Evolutionary conservation across 2,888 invertebrate genomes (phyloP), one percentile per base, ranked within the genome.

Genomic region (Ligdia adustata): DNA sequence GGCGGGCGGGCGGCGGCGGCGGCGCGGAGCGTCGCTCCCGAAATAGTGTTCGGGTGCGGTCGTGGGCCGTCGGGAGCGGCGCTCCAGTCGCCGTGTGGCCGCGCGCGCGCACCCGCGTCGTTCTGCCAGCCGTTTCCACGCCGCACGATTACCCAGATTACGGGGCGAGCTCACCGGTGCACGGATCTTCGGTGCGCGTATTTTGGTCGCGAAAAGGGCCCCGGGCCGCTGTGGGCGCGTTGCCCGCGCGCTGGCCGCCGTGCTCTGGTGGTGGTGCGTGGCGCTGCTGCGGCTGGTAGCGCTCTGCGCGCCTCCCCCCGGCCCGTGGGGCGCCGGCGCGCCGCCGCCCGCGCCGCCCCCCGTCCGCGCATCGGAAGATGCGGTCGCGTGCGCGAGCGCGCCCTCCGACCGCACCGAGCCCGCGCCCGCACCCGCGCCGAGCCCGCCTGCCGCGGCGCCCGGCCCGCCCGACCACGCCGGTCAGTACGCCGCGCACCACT

Each of bases 31-130:
- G 87, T 79, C 88, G 86, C 73, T 88, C 89, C 89, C 87, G 89
- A 89, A 89, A 89, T 89, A 89, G 89, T 86, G 88, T 87, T 88
- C 88, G 89, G 88, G 84, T 69, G 84, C 85, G 82, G 87, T 88
- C 89, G 89, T 81, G 75, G 68, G 75, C 67, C 64, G 65, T 88
- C 89, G 89, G 88, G 76, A 79, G 71, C 79, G 82, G 78, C 84
- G 82, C 81, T 76, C 77, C 88, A 88, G 89, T 88, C 85, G 87
- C 86, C 86, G 87, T 82, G 86, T 82, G 86, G 86, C 82, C 81
- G 87, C 88, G 88, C 85, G 87, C 82, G 86, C 87, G 88, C 88
- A 82, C 79, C 86, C 86, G 87, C 87, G 87, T 85, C 83, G 82
- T 76, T 64, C 75, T 71, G 75, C 75, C 75, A 74, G 75, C 85